Percentiles rank a stretch among this genome's conserved stretches.
Evolutionary conservation across 2,113 vertebrate species (phyloP).

Genomic region (Antidorcas marsupialis): DNA sequence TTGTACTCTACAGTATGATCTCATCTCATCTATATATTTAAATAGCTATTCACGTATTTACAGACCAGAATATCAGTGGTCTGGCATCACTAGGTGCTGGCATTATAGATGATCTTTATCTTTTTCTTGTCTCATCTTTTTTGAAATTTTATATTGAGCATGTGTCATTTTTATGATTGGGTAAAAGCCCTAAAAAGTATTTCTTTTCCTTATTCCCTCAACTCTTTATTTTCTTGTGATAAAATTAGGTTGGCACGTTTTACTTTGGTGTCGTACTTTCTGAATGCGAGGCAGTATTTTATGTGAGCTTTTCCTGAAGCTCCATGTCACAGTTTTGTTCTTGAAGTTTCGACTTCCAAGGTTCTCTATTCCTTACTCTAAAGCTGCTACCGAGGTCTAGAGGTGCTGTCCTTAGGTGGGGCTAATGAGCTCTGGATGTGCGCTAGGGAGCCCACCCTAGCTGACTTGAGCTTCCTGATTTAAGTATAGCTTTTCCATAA

Average conservation of each 20-base stretch:
- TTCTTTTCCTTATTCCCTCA: background rate
- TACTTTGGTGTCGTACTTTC: background rate
- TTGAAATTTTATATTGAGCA: background rate
- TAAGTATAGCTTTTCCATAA: background rate
- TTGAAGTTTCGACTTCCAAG: background rate
- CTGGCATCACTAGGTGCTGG: background rate
- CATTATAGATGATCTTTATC: background rate
- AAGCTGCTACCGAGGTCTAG: background rate
- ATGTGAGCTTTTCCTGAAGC: background rate
- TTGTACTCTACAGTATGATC: background rate
- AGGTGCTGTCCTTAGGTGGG: background rate
- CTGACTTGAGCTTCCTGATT: background rate
- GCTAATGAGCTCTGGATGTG: background rate
- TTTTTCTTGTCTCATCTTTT: background rate
- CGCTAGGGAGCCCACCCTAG: background rate
- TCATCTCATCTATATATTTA: background rate
- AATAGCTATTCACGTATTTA: background rate
- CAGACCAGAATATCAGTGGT: background rate
- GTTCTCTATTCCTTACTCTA: background rate
- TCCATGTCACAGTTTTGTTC: background rate
- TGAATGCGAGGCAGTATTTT: background rate
- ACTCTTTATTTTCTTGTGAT: background rate
- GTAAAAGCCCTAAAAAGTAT: background rate
- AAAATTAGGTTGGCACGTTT: background rate
- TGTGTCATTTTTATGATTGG: slow-evolving; percentile 10